These are phyloP conservation scores for Rafetus swinhoei DNA, from an alignment of 2,113 vertebrate species.

Conservation along the genomic window DNA sequence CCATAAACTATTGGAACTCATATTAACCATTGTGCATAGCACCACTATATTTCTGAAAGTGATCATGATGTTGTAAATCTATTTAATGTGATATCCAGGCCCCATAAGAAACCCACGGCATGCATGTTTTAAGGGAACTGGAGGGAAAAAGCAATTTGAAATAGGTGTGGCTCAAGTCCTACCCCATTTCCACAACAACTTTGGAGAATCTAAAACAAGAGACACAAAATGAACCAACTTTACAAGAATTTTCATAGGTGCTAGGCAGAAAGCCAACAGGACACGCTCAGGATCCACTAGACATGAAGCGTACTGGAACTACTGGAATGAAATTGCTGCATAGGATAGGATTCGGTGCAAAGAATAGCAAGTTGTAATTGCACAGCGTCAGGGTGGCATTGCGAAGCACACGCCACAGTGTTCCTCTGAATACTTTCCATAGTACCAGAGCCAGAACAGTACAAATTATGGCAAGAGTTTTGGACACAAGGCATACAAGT, in stretches of 20 bases:
- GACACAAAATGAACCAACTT: not conserved
- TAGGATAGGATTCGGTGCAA: not conserved
- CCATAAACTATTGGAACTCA: not conserved
- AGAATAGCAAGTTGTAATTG: not conserved
- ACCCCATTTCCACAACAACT: not conserved
- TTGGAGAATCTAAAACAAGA: not conserved
- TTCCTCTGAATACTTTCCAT: not conserved
- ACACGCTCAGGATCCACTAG: not conserved
- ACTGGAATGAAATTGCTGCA: not conserved
- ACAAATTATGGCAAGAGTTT: not conserved
- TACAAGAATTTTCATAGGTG: not conserved
- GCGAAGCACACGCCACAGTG: not conserved
- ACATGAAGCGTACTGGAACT: not conserved
- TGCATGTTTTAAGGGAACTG: not conserved
- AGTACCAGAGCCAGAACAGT: not conserved
- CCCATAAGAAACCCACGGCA: not conserved
- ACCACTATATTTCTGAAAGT: not conserved
- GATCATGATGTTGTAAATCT: not conserved
- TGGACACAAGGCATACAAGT: not conserved
- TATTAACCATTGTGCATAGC: not conserved
- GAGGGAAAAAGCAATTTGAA: not conserved
- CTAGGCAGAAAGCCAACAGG: not conserved
- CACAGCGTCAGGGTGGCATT: not conserved
- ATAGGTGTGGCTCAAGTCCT: fast-evolving
- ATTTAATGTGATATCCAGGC: not conserved